phyloP scores from a whole-genome alignment of 2,888 invertebrate species.

The Stictocephala bisonia region DNA sequence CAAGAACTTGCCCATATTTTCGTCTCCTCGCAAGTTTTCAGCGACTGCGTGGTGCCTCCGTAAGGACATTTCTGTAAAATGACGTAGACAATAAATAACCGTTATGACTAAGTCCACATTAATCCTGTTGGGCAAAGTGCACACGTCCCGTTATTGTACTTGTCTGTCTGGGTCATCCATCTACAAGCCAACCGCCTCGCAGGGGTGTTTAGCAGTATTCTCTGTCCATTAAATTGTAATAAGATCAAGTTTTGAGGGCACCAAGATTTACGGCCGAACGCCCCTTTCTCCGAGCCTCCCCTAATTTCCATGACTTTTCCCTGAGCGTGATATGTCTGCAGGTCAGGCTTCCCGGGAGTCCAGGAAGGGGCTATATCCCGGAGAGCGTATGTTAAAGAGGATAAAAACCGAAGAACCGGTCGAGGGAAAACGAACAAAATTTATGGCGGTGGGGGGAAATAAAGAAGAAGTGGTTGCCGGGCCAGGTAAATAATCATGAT shows the following conservation, averaged over 20 bases:
- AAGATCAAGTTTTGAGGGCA: slow-evolving; percentile 23
- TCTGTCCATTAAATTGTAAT: slow-evolving; percentile 30
- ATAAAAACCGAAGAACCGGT: slow-evolving; percentile 16
- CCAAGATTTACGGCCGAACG: neutral
- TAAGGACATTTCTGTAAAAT: no score
- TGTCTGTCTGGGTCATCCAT: no score
- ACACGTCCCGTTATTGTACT: no score
- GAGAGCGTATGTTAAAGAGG: slow-evolving; percentile 25
- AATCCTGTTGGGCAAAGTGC: no score
- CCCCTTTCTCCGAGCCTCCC: no score
- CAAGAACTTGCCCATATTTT: no score
- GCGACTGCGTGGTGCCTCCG: no score
- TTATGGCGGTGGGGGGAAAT: slow-evolving; percentile 43
- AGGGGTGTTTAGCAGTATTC: slow-evolving; percentile 24
- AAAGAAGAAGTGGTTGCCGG: slow-evolving; percentile 42
- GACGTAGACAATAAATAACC: no score
- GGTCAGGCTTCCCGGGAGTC: neutral
- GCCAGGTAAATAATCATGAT: slow-evolving; percentile 42
- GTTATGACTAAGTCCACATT: no score
- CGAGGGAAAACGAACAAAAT: slow-evolving; percentile 1
- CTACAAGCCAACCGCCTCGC: no score
- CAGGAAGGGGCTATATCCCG: slow-evolving; percentile 1
- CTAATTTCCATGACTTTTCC: slow-evolving; percentile 26
- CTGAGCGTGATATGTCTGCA: slow-evolving; percentile 29
- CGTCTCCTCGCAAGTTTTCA: no score